Conservation (phyloP, 2,888 invertebrate species). For the Sarcophaga caerulescens region DNA sequence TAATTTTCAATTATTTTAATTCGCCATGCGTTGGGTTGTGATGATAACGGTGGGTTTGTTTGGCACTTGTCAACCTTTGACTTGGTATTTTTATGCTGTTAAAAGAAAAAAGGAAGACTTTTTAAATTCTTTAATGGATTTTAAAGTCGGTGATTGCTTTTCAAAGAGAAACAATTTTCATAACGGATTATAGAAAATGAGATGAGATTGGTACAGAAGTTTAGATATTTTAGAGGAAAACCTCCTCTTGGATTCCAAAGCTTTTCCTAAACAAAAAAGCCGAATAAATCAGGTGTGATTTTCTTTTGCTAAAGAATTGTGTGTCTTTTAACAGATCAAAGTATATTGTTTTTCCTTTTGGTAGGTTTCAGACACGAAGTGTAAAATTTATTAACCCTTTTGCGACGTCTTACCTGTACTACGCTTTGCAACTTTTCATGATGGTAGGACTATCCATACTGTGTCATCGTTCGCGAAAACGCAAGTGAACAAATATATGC, state of each 20-base stretch:
- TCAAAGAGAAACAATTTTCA: not conserved
- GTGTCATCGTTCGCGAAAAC: no score
- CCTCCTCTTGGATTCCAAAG: not conserved
- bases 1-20: conserved; percentile 17
- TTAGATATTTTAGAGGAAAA: not conserved
- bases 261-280: not conserved
- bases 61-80: conserved; percentile 48
- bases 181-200: not conserved
- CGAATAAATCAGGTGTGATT: not conserved
- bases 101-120: not conserved
- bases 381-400: no score
- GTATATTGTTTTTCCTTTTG: no score
- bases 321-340: no score
- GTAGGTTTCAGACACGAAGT: no score
- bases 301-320: no score
- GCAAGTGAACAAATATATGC: no score
- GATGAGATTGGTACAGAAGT: not conserved
- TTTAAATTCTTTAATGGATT: not conserved
- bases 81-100: not conserved
- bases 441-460: no score
- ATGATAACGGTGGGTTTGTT: not conserved
- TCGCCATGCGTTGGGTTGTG: no score
- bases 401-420: accelerated
- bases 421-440: no score
- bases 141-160: not conserved